These are phyloP conservation scores for Sarcophaga caerulescens DNA, from an alignment of 2,888 invertebrate genomes.

Conservation along the genomic window DNA sequence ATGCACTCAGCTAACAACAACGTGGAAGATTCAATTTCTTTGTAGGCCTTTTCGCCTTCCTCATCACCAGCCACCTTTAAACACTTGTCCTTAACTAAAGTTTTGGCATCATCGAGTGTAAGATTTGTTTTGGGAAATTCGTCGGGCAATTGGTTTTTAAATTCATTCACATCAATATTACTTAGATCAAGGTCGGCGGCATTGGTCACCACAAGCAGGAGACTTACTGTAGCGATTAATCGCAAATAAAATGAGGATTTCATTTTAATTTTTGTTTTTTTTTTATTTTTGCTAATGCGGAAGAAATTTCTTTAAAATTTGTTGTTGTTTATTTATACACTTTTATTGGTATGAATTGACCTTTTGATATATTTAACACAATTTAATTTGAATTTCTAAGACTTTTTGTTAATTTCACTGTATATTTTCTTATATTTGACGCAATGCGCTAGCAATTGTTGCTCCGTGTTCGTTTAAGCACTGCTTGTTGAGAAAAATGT, in stretches of 20 bases:
- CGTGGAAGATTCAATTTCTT: constrained; percentile 81
- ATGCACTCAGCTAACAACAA: constrained; percentile 83
- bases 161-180: constrained; percentile 72
- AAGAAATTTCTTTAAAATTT: constrained; percentile 4
- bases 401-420: constrained; percentile 23
- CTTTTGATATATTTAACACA: constrained; percentile 45
- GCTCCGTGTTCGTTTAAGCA: constrained; percentile 33
- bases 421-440: constrained; percentile 9
- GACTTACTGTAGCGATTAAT: constrained; percentile 17
- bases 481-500: constrained; percentile 41
- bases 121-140: constrained; percentile 75
- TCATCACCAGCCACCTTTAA: constrained; percentile 84
- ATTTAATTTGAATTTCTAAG: constrained; percentile 1
- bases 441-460: constrained; percentile 19
- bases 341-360: constrained; percentile 23
- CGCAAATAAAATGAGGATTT: constrained; percentile 8
- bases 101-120: constrained; percentile 81
- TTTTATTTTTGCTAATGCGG: neutral
- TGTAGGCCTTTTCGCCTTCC: constrained; percentile 82
- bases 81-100: constrained; percentile 85
- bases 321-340: constrained; percentile 1
- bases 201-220: neutral
- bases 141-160: constrained; percentile 74
- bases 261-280: constrained; percentile 22
- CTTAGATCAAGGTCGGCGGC: constrained; percentile 68